These are phyloP conservation scores for Griposia aprilina DNA, from an alignment of 2,888 invertebrate species.

Conservation along the genomic window DNA sequence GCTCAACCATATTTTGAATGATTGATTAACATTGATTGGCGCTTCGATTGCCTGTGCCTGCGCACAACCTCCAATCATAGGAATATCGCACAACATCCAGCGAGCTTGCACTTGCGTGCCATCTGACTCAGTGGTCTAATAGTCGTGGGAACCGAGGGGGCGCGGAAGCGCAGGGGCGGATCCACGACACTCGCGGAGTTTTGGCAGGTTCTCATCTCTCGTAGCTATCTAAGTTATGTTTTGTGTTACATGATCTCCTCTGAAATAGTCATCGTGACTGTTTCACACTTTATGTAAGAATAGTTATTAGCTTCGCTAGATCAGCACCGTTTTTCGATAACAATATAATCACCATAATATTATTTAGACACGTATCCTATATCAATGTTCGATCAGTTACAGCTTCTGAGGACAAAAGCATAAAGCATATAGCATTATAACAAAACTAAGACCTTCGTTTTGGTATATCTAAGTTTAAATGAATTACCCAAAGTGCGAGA, in stretches of 20 bases:
- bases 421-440: too few species aligned
- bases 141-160: slow-evolving; percentile 26
- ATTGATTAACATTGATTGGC: background rate
- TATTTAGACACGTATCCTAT: background rate
- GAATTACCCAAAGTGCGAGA: background rate
- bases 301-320: background rate
- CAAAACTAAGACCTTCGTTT: too few species aligned
- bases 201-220: slow-evolving; percentile 6
- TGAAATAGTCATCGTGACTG: background rate
- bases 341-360: background rate
- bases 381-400: background rate
- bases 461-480: background rate
- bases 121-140: slow-evolving; percentile 7
- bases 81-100: background rate
- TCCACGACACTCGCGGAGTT: background rate
- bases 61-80: background rate
- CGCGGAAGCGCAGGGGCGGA: background rate
- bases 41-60: background rate
- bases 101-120: background rate
- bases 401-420: too few species aligned
- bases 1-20: background rate
- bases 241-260: background rate
- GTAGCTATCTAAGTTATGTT: background rate
- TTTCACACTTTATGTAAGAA: background rate
- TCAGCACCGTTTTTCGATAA: background rate